A percentile compares a stretch with the other conserved stretches of the same genome.
phyloP scores from a whole-genome alignment of 1,140 invertebrate species.

The Hermetia illucens region DNA sequence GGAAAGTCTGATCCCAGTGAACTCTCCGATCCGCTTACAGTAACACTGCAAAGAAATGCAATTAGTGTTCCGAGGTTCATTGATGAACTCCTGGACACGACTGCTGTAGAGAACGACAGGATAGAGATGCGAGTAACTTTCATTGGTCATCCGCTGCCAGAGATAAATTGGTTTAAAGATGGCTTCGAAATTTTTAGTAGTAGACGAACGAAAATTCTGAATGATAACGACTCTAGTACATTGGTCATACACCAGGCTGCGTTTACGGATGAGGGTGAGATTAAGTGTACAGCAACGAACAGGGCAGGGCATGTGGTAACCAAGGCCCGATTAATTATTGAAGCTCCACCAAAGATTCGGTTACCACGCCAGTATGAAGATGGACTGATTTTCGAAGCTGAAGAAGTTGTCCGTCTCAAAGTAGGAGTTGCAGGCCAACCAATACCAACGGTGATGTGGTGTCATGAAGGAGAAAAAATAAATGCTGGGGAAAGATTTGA shows the following conservation, averaged over 20 bases:
- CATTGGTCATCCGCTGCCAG: conserved; percentile 66
- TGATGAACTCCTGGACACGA: conserved; percentile 46
- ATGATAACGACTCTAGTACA: conserved; percentile 60
- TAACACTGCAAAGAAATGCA: conserved; percentile 50
- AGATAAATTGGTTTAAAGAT: conserved; percentile 88
- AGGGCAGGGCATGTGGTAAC: conserved; percentile 62
- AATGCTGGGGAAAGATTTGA: conserved; percentile 45
- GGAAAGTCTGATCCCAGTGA: conserved; percentile 67
- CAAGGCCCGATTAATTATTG: conserved; percentile 53
- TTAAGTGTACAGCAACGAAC: conserved; percentile 78
- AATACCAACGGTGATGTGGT: conserved; percentile 67
- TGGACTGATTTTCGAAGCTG: conserved; percentile 73
- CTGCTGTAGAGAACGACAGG: conserved; percentile 63
- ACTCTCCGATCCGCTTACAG: conserved; percentile 60
- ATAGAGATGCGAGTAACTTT: conserved; percentile 71
- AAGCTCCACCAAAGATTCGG: conserved; percentile 66
- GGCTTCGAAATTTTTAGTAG: conserved; percentile 74
- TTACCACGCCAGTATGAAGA: conserved; percentile 74
- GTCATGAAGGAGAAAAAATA: conserved; percentile 66
- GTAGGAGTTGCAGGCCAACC: conserved; percentile 82
- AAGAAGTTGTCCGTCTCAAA: conserved; percentile 74
- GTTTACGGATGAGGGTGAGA: conserved; percentile 68
- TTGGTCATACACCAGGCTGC: conserved; percentile 69
- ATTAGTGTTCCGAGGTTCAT: conserved; percentile 53
- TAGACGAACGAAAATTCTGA: conserved; percentile 57